Percentiles rank a stretch among this genome's conserved stretches.
These are phyloP conservation scores for Timema cristinae DNA, from an alignment of 2,888 invertebrate species.

Conservation along the genomic window DNA sequence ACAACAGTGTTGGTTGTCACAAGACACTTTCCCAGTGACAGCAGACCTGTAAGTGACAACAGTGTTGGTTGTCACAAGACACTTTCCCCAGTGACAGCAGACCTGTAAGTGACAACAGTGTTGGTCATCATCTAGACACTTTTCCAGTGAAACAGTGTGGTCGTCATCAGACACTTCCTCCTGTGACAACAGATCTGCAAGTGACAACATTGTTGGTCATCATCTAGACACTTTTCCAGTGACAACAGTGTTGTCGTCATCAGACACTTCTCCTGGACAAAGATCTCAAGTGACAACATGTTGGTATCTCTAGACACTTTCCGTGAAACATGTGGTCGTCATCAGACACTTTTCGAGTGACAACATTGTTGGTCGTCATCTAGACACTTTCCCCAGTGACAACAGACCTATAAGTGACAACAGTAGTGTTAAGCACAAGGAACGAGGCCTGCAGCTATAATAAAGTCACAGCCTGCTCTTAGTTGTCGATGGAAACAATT, in stretches of 20 bases:
- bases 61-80: not conserved
- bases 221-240: slow-evolving; percentile 19
- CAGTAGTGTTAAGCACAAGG: not conserved
- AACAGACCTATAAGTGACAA: not conserved
- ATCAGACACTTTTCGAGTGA: too few relatives aligned
- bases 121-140: slow-evolving; percentile 19
- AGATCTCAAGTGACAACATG: not conserved
- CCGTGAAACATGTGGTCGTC: slow-evolving; percentile 7
- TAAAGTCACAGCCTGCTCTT: too few relatives aligned
- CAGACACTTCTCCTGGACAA: too few relatives aligned
- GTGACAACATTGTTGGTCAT: too few relatives aligned
- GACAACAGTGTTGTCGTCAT: not conserved
- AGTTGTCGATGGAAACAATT: too few relatives aligned
- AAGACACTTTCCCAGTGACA: slow-evolving; percentile 18
- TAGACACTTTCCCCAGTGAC: slow-evolving; percentile 18
- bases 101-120: too few relatives aligned
- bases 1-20: slow-evolving; percentile 9
- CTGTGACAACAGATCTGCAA: too few relatives aligned
- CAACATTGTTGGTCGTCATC: too few relatives aligned
- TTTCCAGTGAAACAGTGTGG: slow-evolving; percentile 13
- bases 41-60: not conserved
- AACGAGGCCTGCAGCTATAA: too few relatives aligned
- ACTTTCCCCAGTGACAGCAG: too few relatives aligned
- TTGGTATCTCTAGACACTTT: not conserved
- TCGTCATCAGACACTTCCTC: too few relatives aligned